Percentiles rank a stretch among this genome's conserved stretches.
Conservation (phyloP, 35 echinoderm and acorn worm genomes). For the Eucidaris tribuloides region DNA sequence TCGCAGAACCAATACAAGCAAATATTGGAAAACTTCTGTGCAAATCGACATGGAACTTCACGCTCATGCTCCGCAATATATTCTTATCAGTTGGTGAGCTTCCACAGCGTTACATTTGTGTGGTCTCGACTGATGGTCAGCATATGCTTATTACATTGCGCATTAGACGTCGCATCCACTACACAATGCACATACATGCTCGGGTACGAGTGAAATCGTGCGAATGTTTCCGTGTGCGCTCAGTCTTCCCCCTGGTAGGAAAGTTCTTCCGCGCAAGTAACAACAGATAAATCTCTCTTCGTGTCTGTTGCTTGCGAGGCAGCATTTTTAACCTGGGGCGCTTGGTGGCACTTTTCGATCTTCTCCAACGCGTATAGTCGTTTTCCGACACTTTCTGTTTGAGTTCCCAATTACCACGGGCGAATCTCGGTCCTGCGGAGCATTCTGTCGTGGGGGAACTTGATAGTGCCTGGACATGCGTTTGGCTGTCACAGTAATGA, state of each 20-base stretch:
- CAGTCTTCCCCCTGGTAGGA: background rate
- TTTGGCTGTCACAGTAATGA: conserved; percentile 5
- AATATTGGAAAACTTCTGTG: background rate
- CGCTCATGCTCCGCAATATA: background rate
- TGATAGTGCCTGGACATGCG: background rate
- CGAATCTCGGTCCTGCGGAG: background rate
- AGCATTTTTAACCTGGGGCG: no score
- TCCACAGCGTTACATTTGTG: background rate
- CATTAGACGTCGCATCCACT: background rate
- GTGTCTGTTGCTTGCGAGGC: no score
- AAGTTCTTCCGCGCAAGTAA: conserved; percentile 20
- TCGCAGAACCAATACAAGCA: background rate
- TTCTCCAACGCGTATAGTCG: no score
- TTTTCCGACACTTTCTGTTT: background rate
- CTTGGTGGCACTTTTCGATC: no score
- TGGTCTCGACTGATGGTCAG: background rate
- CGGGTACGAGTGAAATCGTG: background rate
- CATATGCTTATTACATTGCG: background rate
- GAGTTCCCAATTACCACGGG: background rate
- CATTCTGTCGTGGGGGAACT: background rate
- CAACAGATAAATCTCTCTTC: conserved; percentile 14
- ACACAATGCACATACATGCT: background rate
- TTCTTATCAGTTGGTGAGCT: background rate
- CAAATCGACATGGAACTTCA: background rate
- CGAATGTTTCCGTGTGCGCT: background rate